phyloP scores from a whole-genome alignment of 35 echinoderm and acorn worm species.

The Eucidaris tribuloides region DNA sequence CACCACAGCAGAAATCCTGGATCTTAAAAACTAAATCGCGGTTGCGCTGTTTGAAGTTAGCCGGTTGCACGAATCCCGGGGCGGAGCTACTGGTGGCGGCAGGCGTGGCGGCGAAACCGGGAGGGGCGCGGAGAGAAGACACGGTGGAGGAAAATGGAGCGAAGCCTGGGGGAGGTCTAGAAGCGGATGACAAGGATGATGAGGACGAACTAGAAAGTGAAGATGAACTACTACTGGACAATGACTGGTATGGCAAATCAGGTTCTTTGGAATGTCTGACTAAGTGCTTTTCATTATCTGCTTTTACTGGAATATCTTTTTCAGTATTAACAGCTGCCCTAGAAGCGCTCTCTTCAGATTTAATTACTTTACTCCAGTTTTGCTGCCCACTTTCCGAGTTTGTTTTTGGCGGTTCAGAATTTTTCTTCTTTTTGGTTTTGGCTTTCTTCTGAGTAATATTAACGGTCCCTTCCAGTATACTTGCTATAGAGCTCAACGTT shows the following conservation, averaged over 20 bases:
- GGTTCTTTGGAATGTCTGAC: background rate
- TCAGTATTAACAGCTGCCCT: background rate
- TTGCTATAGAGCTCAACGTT: conserved; percentile 89
- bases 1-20: conserved; percentile 37
- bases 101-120: conserved; percentile 44
- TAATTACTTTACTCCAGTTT: background rate
- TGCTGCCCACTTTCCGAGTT: background rate
- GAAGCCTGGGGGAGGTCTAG: background rate
- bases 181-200: too few species aligned
- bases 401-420: conserved; percentile 2
- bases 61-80: conserved; percentile 33
- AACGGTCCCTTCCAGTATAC: conserved; percentile 37
- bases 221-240: too few species aligned
- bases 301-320: too few species aligned
- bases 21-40: conserved; percentile 59
- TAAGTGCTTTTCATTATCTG: too few species aligned
- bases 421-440: conserved; percentile 36
- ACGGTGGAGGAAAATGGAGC: background rate
- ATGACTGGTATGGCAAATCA: too few species aligned
- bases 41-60: conserved; percentile 75
- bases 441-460: conserved; percentile 1
- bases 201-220: too few species aligned
- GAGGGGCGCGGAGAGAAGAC: background rate
- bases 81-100: background rate
- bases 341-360: background rate